Evolutionary conservation across 2,888 invertebrate species (phyloP).

Genomic region (Podotricha telesiphe): DNA sequence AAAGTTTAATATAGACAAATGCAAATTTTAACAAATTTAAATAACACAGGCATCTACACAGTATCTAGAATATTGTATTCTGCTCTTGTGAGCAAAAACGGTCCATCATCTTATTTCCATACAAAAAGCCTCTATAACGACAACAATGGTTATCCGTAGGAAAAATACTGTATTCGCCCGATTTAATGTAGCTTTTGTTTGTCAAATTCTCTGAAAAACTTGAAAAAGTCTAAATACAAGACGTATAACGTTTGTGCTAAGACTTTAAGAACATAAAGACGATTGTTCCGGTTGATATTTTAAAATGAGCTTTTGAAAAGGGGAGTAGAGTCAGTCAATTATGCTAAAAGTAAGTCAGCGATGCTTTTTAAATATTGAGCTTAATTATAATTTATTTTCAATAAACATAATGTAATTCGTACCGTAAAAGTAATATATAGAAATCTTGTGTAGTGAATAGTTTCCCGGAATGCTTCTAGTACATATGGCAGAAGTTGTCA

Average conservation of each 20-base stretch:
- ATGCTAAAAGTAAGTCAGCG: neutral
- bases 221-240: neutral
- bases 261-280: neutral
- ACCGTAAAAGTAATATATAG: too few species aligned
- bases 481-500: too few species aligned
- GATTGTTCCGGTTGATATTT: neutral
- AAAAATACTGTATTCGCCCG: neutral
- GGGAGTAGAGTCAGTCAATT: neutral
- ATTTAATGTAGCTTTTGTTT: neutral
- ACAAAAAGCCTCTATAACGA: constrained; percentile 1
- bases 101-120: neutral
- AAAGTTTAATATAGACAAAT: too few species aligned
- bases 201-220: neutral
- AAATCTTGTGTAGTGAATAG: too few species aligned
- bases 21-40: too few species aligned
- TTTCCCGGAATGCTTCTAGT: too few species aligned
- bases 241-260: neutral
- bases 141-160: constrained; percentile 4
- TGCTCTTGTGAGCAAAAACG: too few species aligned
- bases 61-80: neutral
- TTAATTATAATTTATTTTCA: too few species aligned
- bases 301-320: constrained; percentile 5
- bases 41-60: neutral
- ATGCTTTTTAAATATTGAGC: too few species aligned
- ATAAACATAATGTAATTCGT: too few species aligned